Percentiles rank a stretch among this genome's conserved stretches.
Evolutionary conservation across 2,113 vertebrate species (phyloP).

Genomic region (Xenopus laevis): DNA sequence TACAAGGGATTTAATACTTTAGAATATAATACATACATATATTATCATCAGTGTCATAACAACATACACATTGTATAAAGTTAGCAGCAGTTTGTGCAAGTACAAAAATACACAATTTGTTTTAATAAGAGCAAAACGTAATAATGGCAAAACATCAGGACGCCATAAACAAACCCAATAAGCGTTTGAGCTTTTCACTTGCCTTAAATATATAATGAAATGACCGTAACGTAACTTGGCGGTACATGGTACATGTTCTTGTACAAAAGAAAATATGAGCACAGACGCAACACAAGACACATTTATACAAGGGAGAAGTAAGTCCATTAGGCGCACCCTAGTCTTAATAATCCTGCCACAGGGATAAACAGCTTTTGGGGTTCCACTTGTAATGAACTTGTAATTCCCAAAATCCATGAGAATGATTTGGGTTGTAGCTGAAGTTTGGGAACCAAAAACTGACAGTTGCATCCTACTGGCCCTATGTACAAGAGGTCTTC

Average conservation of each 20-base stretch:
- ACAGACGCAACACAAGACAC: neutral
- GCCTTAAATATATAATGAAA: slow-evolving; percentile 72
- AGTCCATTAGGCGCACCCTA: too few relatives aligned
- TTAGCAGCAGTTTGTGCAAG: slow-evolving; percentile 86
- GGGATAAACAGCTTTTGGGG: too few relatives aligned
- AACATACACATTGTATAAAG: slow-evolving; percentile 70
- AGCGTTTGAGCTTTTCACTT: slow-evolving; percentile 74
- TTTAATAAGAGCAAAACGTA: slow-evolving; percentile 61
- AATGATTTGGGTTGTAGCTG: too few relatives aligned
- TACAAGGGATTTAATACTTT: slow-evolving; percentile 65
- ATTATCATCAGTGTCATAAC: slow-evolving; percentile 65
- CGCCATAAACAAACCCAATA: slow-evolving; percentile 83
- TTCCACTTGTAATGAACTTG: too few relatives aligned
- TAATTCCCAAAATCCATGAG: too few relatives aligned
- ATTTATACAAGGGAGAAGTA: too few relatives aligned
- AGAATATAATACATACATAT: slow-evolving; percentile 52
- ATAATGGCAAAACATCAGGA: slow-evolving; percentile 74
- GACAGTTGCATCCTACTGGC: too few relatives aligned
- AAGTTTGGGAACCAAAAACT: too few relatives aligned
- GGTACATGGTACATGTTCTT: slow-evolving; percentile 61
- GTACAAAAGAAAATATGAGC: neutral
- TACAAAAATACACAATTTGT: slow-evolving; percentile 91
- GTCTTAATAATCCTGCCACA: too few relatives aligned
- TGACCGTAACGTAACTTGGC: slow-evolving; percentile 61
- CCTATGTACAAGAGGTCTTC: too few relatives aligned